phyloP scores from a whole-genome alignment of 2,888 invertebrate species.

The Meiosimyza platycephala region DNA sequence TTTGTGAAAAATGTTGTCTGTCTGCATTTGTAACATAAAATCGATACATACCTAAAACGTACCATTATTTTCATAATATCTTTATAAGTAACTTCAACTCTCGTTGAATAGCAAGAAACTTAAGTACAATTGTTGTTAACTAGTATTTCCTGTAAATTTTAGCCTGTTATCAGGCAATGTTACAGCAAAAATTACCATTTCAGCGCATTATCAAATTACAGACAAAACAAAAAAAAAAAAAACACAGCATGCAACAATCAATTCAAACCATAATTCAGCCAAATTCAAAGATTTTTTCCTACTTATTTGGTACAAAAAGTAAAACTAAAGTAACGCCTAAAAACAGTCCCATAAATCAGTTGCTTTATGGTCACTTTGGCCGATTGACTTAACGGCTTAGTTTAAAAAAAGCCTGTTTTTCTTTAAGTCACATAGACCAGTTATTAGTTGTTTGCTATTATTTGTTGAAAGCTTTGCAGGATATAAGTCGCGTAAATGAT shows the following conservation, averaged over 20 bases:
- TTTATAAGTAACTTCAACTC: too few species aligned
- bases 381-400: constrained; percentile 31
- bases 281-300: too few species aligned
- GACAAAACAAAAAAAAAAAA: neutral
- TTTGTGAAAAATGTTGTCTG: too few species aligned
- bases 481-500: too few species aligned
- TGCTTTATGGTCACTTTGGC: constrained; percentile 7
- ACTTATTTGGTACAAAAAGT: neutral
- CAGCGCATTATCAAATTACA: neutral
- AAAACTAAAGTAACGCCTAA: neutral
- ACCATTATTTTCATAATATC: too few species aligned
- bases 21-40: too few species aligned
- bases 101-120: neutral
- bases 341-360: neutral
- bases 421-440: neutral
- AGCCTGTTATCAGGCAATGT: constrained; percentile 23
- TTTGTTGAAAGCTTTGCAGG: neutral
- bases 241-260: neutral
- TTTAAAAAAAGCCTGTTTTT: constrained; percentile 15
- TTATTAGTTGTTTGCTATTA: neutral
- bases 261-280: neutral
- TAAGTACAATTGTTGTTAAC: constrained; percentile 6
- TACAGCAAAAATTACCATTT: neutral
- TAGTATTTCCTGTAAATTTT: constrained; percentile 17
- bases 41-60: too few species aligned